Base-by-base conservation (phyloP, 2,888 invertebrate species). In the Resseliella maxima region DNA sequence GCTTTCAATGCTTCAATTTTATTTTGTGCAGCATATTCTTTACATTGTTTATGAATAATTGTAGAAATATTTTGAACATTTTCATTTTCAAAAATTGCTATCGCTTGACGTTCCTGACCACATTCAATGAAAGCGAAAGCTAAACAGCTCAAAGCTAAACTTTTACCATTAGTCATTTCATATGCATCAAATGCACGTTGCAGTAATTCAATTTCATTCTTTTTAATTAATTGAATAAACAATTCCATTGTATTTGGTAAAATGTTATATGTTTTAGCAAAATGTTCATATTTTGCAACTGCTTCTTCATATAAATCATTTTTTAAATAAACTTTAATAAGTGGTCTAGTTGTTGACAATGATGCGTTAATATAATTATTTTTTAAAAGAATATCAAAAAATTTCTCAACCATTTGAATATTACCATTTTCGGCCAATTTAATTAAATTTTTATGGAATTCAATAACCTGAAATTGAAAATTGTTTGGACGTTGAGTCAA, bases 11-110 rank as follows among this genome's bases (percentile, higher is more conserved):
- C 18, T 31, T 31, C 15, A 72, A 72, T 31, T 31, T 15, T 3
- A 12, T 35, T 35, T 12, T 1, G 15, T 72, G 21, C 15, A 31
- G 31, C 72, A 72, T 72, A 72, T 35, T 31, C 8, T 12, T 5
- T 31, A 15, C 72, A 72, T 31, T 72, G 35, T 72, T 18, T 72
- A 10, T 31, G 0, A 72, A 72, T 72, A 15, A 1, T 0, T 15
- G 1, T 15, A 0, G 72, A 72, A 15, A 72, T 15, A 72, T 72
- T 72, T 72, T 35, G 10, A 12, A 31, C 15, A 12, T 15, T 3
- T 1, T 72, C 72, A 72, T 72, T 72, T 72, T 72, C 72, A 15
- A 72, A 31, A 72, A 72, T 72, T 3, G 72, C 35, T 31, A 10
- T 15, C n/a, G 72, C 72, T 72, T 72, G 72, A 2, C 59, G 59